Base-by-base conservation (phyloP, 2,113 vertebrate species). In the Oryzias curvinotus region DNA sequence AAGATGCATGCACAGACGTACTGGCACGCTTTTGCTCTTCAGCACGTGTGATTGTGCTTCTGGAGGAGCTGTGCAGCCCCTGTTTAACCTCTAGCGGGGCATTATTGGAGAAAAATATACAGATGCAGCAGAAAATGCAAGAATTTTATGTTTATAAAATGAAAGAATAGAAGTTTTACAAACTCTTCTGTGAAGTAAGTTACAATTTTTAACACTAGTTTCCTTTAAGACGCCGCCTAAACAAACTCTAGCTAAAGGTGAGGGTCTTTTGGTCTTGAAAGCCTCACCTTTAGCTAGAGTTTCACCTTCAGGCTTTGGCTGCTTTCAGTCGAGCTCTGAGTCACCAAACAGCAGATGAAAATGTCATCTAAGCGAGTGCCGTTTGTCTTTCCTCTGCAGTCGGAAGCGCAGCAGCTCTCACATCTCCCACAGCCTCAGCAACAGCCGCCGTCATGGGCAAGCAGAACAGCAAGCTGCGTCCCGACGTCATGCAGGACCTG, bases 381-480 rank as follows among this genome's bases (percentile, higher is more conserved):
- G 48, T 36, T 13, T 56, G 16, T n/a, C 67, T 15, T 21, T 23
- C 12, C 46, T 62, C 67, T 50, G 63, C 75, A 82, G 70, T 74
- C 62, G 62, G 60, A 83, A 56, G 25, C 47, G 5, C 57, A 54
- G 21, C 74, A 62, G 16, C 18, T 53, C 48, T 75, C 68, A 50
- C 70, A 52, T 76, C 71, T 23, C 60, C 43, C 43, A n/a, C 72
- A 58, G 42, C 71, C 68, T 55, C 66, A 62, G 21, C 71, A 26
- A 1, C 78, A 78, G 67, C 81, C 50, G 47, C 78, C 62, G 82
- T 79, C 60, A 99, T 99, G 97, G 97, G 97, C 74, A 99, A 99
- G 80, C 97, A 99, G 88, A 99, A 98, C 92, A 99, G 97, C 92
- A 99, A 99, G 85, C 94, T 99, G 65, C 97, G 97, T 80, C 97